Conservation (phyloP, 2,113 vertebrate species). For the Seriola quinqueradiata region DNA sequence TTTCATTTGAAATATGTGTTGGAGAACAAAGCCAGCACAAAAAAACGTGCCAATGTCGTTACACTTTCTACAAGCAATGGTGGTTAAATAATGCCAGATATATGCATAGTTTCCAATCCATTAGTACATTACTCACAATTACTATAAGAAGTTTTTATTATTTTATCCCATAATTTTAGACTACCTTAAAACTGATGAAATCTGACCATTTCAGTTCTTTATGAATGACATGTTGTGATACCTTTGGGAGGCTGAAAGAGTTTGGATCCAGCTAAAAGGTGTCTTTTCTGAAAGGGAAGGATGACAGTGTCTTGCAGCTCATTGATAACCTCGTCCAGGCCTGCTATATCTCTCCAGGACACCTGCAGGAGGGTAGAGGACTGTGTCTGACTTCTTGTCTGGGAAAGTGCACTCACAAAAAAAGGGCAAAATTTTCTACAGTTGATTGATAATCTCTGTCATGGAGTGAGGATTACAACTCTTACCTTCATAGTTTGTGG, state of each 20-base stretch:
- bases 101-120: background rate
- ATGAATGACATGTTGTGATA: conserved; percentile 39
- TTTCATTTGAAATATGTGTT: background rate
- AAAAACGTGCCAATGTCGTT: background rate
- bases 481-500: conserved; percentile 84
- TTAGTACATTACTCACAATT: background rate
- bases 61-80: background rate
- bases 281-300: conserved; percentile 86
- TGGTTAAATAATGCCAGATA: background rate
- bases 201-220: background rate
- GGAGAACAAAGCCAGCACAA: background rate
- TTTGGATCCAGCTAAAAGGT: conserved; percentile 83
- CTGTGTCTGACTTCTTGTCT: background rate
- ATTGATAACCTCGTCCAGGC: conserved; percentile 84
- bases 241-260: conserved; percentile 89
- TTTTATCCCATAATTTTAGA: background rate
- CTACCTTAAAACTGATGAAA: background rate
- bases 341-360: conserved; percentile 86
- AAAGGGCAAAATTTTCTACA: background rate
- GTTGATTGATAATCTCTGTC: background rate
- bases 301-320: conserved; percentile 87
- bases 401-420: background rate
- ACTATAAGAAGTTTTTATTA: background rate
- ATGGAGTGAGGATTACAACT: background rate
- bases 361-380: conserved; percentile 71